Percentiles rank a stretch among this genome's conserved stretches.
Evolutionary conservation across 2,797 vertebrate genomes (phyloP).

Genomic region (Sebastiscus tertius): DNA sequence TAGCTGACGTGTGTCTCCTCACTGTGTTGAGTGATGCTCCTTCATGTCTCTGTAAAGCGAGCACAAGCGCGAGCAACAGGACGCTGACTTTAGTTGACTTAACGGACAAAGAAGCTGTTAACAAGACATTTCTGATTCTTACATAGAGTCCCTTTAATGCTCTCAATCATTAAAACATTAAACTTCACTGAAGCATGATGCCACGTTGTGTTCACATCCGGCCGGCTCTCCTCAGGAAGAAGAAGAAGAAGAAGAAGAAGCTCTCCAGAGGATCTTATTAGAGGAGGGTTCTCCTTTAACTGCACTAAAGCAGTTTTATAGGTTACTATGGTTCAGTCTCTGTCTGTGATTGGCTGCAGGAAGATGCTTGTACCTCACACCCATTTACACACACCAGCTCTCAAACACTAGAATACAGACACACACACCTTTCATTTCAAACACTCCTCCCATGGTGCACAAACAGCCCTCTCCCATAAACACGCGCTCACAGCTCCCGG

Average conservation of each 20-base stretch:
- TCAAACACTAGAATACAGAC: background rate
- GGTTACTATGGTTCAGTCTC: constrained; percentile 1
- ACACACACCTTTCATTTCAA: constrained; percentile 6
- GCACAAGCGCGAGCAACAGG: too few species aligned
- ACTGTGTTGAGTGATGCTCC: too few species aligned
- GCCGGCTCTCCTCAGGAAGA: too few species aligned
- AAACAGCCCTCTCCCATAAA: background rate
- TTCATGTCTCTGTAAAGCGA: too few species aligned
- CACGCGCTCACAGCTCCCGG: background rate
- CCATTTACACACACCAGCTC: background rate
- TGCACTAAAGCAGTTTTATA: background rate
- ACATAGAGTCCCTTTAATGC: too few species aligned
- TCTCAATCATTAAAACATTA: too few species aligned
- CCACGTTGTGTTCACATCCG: too few species aligned
- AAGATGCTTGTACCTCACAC: background rate
- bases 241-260: background rate
- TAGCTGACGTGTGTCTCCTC: too few species aligned
- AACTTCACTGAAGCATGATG: too few species aligned
- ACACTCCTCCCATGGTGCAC: background rate
- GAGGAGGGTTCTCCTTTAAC: background rate
- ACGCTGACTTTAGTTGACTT: too few species aligned
- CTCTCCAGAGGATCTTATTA: background rate
- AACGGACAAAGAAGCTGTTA: too few species aligned
- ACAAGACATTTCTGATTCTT: too few species aligned
- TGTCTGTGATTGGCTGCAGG: constrained; percentile 4